phyloP scores from a whole-genome alignment of 2,888 invertebrate genomes.

The Athalia cordata region DNA sequence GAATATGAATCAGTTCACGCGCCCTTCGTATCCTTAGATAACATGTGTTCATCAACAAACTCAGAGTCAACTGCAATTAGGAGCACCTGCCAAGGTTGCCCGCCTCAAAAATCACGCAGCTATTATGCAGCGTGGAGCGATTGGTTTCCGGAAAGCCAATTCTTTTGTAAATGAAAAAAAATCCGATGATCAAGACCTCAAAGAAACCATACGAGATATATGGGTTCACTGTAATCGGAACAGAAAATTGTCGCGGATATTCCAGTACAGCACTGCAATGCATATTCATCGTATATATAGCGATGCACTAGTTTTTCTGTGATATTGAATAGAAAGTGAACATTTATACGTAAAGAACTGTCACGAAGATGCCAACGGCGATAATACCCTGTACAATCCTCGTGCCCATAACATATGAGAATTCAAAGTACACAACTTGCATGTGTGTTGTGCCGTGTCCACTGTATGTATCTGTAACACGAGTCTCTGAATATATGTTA shows the following conservation, averaged over 20 bases:
- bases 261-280: background rate
- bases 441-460: background rate
- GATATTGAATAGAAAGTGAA: constrained; percentile 3
- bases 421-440: constrained; percentile 6
- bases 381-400: constrained; percentile 10
- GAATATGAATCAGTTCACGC: too few species aligned
- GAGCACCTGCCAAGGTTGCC: too few species aligned
- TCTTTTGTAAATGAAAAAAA: too few species aligned
- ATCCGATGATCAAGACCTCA: too few species aligned
- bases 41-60: too few species aligned
- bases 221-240: background rate
- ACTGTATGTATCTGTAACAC: background rate
- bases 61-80: too few species aligned
- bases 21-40: too few species aligned
- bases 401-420: background rate
- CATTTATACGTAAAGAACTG: constrained; percentile 25
- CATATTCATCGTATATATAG: background rate
- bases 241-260: background rate
- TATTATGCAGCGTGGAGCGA: too few species aligned
- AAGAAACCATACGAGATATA: too few species aligned
- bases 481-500: constrained; percentile 2
- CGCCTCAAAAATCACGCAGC: too few species aligned
- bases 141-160: too few species aligned
- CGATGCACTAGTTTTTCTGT: background rate
- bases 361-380: constrained; percentile 12